These are phyloP conservation scores for Hedya salicella DNA, from an alignment of 2,888 invertebrate species.

Conservation along the genomic window DNA sequence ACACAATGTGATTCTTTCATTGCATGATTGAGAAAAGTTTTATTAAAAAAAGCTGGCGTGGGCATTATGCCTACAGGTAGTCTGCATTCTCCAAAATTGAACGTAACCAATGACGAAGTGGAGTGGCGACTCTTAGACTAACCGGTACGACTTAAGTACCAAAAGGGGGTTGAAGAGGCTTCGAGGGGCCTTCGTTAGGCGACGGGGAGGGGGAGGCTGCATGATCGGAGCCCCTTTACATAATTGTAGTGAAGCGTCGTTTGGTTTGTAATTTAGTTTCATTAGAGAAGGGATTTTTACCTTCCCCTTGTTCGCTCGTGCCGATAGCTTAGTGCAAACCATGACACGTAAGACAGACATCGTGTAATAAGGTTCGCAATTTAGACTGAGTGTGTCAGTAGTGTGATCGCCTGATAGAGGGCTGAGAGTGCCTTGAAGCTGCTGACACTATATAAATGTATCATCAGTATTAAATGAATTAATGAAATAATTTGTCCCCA, in stretches of 20 bases:
- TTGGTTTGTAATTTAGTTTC: conserved; percentile 39
- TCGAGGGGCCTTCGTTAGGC: conserved; percentile 22
- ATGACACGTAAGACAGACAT: background rate
- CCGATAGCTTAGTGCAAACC: background rate
- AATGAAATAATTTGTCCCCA: no score
- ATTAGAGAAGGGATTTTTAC: conserved; percentile 16
- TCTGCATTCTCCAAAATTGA: no score
- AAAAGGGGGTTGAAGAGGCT: conserved; percentile 9
- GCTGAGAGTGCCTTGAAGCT: no score
- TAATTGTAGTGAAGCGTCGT: conserved; percentile 33
- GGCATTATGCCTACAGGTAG: no score
- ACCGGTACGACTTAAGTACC: conserved; percentile 16
- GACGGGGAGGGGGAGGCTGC: conserved; percentile 9
- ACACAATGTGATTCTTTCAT: no score
- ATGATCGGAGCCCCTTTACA: conserved; percentile 35
- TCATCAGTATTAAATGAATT: no score
- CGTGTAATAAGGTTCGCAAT: no score
- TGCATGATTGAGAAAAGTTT: no score
- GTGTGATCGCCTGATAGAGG: no score
- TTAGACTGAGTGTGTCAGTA: no score
- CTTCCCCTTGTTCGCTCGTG: background rate
- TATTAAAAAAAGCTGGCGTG: no score
- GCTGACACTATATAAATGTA: no score
- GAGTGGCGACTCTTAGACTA: background rate
- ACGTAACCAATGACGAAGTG: background rate